Conservation (phyloP, 2,797 vertebrate genomes). For the Macrochelys suwanniensis region DNA sequence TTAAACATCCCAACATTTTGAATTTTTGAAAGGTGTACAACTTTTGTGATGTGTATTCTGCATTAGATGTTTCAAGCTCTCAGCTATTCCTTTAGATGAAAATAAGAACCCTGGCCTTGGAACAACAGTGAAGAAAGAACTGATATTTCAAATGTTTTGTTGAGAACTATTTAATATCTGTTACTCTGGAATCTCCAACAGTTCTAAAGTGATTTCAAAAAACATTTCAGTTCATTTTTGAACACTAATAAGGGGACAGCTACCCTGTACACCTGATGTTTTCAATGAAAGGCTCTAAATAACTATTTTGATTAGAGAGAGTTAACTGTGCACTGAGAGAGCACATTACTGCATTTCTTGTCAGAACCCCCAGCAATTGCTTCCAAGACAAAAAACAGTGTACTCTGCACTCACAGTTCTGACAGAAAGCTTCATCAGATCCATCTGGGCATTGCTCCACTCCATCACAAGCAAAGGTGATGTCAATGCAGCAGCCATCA, state of each 20-base stretch:
- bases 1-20: neutral
- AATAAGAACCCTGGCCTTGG: neutral
- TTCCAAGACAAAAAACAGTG: neutral
- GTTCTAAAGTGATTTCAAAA: neutral
- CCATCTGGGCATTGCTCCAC: conserved; percentile 93
- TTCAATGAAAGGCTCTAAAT: neutral
- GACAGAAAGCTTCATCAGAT: conserved; percentile 96
- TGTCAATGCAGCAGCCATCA: conserved; percentile 96
- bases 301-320: neutral
- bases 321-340: neutral
- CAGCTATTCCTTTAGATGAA: neutral
- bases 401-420: conserved; percentile 84
- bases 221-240: neutral
- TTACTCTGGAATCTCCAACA: neutral
- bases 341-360: neutral
- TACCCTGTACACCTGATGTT: neutral
- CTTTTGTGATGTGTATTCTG: neutral
- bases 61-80: neutral
- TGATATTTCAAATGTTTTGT: neutral
- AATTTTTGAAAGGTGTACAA: neutral
- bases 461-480: conserved; percentile 93
- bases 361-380: rapidly evolving
- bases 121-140: neutral
- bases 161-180: neutral
- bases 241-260: neutral